Conservation (phyloP, 2,113 vertebrate genomes). For the Egretta garzetta region DNA sequence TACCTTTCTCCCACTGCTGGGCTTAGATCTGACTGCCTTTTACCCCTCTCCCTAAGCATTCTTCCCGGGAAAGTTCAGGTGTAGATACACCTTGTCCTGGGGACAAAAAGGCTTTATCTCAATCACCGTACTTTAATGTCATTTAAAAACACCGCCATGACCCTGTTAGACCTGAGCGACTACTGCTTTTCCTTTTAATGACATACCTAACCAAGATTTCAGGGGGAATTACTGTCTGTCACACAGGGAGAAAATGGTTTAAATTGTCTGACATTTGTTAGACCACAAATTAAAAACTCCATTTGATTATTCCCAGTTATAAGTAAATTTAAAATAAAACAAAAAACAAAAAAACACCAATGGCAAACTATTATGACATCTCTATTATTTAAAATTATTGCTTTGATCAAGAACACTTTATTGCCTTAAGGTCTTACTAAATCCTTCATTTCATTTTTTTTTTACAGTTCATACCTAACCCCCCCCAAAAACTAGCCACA, state of each 20-base stretch:
- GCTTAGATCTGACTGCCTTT: not conserved
- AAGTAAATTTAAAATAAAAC: not conserved
- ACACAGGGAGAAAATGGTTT: not conserved
- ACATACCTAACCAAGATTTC: not conserved
- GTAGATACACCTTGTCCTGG: not conserved
- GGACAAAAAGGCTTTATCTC: not conserved
- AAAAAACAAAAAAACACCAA: not conserved
- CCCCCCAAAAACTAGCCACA: not conserved
- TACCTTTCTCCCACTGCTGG: not conserved
- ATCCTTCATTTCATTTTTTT: not conserved
- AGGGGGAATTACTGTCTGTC: not conserved
- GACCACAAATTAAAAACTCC: not conserved
- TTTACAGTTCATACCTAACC: not conserved
- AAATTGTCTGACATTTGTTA: not conserved
- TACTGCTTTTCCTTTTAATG: not conserved
- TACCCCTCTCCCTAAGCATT: accelerated
- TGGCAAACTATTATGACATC: not conserved
- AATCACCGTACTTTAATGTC: not conserved
- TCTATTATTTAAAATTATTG: not conserved
- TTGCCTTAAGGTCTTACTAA: not conserved
- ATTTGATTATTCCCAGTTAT: not conserved
- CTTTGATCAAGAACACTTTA: not conserved
- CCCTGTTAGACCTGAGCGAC: not conserved
- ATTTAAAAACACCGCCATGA: not conserved
- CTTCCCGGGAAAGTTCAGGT: not conserved